phyloP scores from a whole-genome alignment of 2,797 vertebrate genomes.

The Macropus fuliginosus region DNA sequence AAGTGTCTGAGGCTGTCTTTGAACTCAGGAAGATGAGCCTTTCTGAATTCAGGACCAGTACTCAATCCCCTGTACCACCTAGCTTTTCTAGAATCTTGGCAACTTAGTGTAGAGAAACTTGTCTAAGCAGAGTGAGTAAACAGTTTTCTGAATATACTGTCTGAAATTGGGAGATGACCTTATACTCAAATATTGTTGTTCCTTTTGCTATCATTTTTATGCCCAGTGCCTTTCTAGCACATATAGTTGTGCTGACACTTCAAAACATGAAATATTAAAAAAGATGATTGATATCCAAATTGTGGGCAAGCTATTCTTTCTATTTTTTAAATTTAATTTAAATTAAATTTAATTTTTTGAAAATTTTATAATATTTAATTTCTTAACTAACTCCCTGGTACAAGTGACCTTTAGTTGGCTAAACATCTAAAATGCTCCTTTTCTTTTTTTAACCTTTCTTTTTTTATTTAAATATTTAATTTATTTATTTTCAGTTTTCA shows the following conservation, averaged over 20 bases:
- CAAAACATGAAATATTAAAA: not conserved
- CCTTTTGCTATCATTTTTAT: not conserved
- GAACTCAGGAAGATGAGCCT: not conserved
- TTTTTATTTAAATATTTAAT: too few relatives aligned
- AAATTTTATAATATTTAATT: too few relatives aligned
- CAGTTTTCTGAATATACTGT: not conserved
- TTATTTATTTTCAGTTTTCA: too few relatives aligned
- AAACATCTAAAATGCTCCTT: too few relatives aligned
- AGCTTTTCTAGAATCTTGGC: not conserved
- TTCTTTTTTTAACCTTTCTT: too few relatives aligned
- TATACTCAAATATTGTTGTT: not conserved
- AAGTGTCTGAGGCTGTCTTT: too few relatives aligned
- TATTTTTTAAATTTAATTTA: too few relatives aligned
- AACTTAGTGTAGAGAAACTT: not conserved
- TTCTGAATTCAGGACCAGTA: not conserved
- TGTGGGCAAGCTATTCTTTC: not conserved
- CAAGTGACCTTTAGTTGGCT: too few relatives aligned
- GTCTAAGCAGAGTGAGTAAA: not conserved
- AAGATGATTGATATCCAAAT: not conserved
- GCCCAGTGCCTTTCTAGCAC: not conserved
- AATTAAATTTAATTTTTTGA: too few relatives aligned
- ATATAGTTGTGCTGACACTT: not conserved
- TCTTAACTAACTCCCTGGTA: too few relatives aligned
- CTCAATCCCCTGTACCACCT: not conserved
- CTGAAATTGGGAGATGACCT: too few relatives aligned